Conservation (phyloP, 53 echinoderm and acorn worm genomes). For the Glandiceps talaboti region DNA sequence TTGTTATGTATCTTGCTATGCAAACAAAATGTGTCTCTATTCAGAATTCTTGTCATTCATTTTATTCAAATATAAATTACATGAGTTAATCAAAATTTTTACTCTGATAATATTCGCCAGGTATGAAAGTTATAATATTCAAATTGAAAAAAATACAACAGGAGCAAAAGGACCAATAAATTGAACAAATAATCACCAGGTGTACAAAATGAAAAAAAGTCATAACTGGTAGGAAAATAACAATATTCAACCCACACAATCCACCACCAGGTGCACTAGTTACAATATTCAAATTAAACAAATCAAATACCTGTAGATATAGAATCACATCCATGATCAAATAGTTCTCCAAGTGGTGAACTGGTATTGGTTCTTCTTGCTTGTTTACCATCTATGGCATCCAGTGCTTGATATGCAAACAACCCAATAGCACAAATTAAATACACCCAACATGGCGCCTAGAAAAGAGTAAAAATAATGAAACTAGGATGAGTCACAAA, state of each 20-base stretch:
- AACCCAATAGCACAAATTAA: constrained; percentile 51
- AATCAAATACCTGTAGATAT: constrained; percentile 60
- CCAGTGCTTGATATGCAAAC: constrained; percentile 70
- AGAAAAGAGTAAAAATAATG: neutral
- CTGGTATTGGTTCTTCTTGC: constrained; percentile 78
- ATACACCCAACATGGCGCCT: constrained; percentile 82
- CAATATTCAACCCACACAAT: neutral
- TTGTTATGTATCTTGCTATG: no score
- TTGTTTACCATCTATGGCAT: constrained; percentile 95
- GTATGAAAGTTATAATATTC: no score
- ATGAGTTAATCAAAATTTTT: no score
- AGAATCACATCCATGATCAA: constrained; percentile 96
- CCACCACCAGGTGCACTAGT: neutral
- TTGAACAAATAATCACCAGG: no score
- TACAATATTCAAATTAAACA: no score
- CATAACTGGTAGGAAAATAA: neutral
- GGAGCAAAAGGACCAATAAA: no score
- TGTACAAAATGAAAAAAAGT: constrained; percentile 6
- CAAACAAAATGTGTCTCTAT: no score
- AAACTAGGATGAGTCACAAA: no score
- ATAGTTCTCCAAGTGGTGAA: constrained; percentile 80
- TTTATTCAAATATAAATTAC: no score
- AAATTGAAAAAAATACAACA: no score
- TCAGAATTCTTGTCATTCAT: no score
- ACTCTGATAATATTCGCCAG: no score